These are phyloP conservation scores for Chelidonichthys spinosus DNA, from an alignment of 2,797 vertebrate genomes.

Conservation along the genomic window DNA sequence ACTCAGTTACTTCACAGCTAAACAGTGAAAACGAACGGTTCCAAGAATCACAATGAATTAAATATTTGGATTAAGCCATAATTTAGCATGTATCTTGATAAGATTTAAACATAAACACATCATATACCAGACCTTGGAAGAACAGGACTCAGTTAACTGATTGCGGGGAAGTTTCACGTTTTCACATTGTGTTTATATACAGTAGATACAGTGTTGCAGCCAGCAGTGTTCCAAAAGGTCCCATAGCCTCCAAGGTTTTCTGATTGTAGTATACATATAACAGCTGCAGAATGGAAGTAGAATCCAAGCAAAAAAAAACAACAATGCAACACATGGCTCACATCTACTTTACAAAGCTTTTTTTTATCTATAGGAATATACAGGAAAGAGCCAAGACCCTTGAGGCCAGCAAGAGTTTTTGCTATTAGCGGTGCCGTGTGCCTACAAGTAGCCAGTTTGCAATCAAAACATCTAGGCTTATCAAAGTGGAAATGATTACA, in stretches of 20 bases:
- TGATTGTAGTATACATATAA: slow-evolving; percentile 28
- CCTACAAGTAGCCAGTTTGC: slow-evolving; percentile 49
- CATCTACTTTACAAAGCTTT: slow-evolving; percentile 22
- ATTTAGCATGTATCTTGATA: not conserved
- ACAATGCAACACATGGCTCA: slow-evolving; percentile 32
- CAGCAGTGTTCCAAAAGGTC: slow-evolving; percentile 23
- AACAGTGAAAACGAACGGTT: not conserved
- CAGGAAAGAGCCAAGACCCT: slow-evolving; percentile 30
- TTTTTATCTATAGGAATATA: slow-evolving; percentile 30
- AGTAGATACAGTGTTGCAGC: slow-evolving; percentile 7
- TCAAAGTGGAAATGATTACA: slow-evolving; percentile 65
- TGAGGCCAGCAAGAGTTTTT: not conserved
- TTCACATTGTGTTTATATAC: slow-evolving; percentile 16
- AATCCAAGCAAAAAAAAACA: slow-evolving; percentile 19
- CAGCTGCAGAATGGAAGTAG: slow-evolving; percentile 31
- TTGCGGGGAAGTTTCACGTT: slow-evolving; percentile 26
- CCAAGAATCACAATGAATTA: not conserved
- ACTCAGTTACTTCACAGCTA: not conserved
- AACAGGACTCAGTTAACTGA: slow-evolving; percentile 20
- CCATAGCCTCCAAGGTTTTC: slow-evolving; percentile 29
- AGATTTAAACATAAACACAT: not conserved
- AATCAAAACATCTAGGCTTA: slow-evolving; percentile 50
- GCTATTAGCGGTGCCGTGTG: slow-evolving; percentile 30
- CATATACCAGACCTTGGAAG: not conserved
- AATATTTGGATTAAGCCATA: not conserved